Evolutionary conservation across 2,113 vertebrate genomes (phyloP).

Genomic region (Malaclemys terrapin): DNA sequence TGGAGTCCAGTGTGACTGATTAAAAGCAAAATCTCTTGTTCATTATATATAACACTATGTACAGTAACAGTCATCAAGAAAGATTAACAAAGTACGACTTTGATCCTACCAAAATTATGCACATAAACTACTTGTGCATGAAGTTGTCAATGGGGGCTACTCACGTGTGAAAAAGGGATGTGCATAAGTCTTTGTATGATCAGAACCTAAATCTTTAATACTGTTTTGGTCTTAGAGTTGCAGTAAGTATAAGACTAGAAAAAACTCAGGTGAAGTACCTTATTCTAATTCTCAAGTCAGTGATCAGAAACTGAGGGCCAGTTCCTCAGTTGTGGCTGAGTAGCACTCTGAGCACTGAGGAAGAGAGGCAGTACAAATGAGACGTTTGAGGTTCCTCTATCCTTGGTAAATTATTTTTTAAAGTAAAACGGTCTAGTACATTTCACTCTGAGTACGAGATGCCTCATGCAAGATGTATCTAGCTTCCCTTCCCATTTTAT

Average conservation of each 20-base stretch:
- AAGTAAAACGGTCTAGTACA: background rate
- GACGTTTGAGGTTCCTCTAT: background rate
- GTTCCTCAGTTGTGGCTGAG: background rate
- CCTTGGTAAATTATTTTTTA: background rate
- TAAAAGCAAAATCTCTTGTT: background rate
- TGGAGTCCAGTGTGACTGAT: background rate
- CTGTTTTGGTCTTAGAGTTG: fast-evolving
- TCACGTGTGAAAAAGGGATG: fast-evolving
- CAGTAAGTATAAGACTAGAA: background rate
- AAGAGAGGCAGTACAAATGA: background rate
- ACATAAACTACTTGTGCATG: background rate
- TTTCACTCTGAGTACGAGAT: background rate
- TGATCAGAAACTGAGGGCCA: background rate
- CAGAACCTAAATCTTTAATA: background rate
- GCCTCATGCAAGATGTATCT: background rate
- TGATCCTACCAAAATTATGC: background rate
- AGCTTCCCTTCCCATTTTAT: background rate
- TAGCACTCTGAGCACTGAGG: background rate
- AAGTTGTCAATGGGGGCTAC: background rate
- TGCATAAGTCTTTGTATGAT: background rate
- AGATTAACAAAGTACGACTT: background rate
- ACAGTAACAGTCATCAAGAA: background rate
- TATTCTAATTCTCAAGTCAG: background rate
- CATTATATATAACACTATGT: background rate
- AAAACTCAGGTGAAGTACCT: background rate